Evolutionary conservation across 2,113 vertebrate genomes (phyloP).

Genomic region (Tetrax tetrax): DNA sequence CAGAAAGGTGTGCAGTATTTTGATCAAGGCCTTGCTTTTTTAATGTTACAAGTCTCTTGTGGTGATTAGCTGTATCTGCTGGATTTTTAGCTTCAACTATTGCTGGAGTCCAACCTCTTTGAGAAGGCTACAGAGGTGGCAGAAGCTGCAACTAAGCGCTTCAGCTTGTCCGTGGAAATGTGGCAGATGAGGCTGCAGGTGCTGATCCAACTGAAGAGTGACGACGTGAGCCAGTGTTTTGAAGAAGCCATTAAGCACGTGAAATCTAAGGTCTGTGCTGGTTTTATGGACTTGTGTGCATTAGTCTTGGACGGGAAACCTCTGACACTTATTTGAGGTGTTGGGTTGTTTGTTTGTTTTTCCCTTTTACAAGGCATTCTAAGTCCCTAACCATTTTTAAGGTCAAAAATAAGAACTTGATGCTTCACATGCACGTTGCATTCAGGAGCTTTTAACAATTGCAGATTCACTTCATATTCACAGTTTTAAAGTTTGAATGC

Average conservation of each 20-base stretch:
- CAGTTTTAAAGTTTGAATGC: background rate
- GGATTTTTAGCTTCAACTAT: conserved; percentile 67
- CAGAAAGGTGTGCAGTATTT: background rate
- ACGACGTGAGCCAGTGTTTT: conserved; percentile 72
- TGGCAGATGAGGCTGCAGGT: conserved; percentile 86
- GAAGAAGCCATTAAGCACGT: conserved; percentile 82
- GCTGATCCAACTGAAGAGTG: conserved; percentile 76
- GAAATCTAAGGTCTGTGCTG: conserved; percentile 83
- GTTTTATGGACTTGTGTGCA: background rate
- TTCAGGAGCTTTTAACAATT: background rate
- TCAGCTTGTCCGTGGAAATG: conserved; percentile 74
- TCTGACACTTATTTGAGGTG: background rate
- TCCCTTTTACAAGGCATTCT: background rate
- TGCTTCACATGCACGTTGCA: background rate
- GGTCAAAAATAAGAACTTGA: background rate
- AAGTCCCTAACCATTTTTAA: background rate
- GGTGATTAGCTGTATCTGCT: background rate
- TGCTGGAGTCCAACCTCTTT: conserved; percentile 68
- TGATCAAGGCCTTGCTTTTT: background rate
- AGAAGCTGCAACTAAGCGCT: conserved; percentile 72
- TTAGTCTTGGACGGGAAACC: background rate
- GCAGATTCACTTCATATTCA: background rate
- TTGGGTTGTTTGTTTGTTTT: background rate
- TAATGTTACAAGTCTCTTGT: background rate
- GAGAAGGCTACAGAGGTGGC: conserved; percentile 78